A percentile compares a stretch with the other conserved stretches of the same genome.
Conservation (phyloP, 2,888 invertebrate species). For the Leptopilina myrica region DNA sequence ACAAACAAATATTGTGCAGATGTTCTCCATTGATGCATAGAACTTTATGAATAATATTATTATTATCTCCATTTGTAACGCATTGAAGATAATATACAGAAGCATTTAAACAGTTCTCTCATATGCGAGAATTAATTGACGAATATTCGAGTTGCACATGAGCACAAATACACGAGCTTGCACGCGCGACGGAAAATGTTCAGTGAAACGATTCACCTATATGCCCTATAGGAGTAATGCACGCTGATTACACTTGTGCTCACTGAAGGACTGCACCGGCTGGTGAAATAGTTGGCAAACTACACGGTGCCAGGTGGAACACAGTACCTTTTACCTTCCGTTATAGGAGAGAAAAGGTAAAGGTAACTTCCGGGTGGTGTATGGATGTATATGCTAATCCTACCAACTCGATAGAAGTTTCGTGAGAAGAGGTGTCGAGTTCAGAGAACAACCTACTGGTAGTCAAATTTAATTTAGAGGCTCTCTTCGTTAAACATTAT, state of each 20-base stretch:
- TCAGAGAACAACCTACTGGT: constrained; percentile 29
- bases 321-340: constrained; percentile 2
- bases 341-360: not conserved
- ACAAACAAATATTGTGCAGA: too few species aligned
- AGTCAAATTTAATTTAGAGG: constrained; percentile 35
- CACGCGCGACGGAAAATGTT: constrained; percentile 12
- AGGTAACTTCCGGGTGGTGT: constrained; percentile 25
- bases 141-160: constrained; percentile 2
- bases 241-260: constrained; percentile 28
- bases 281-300: constrained; percentile 35
- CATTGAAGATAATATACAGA: too few species aligned
- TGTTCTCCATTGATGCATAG: too few species aligned
- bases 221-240: constrained; percentile 24
- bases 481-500: constrained; percentile 29
- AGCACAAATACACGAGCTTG: too few species aligned
- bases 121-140: constrained; percentile 15
- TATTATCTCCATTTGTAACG: too few species aligned
- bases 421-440: constrained; percentile 29
- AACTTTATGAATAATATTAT: too few species aligned
- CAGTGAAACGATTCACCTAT: constrained; percentile 31
- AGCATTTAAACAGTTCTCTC: not conserved
- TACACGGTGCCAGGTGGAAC: constrained; percentile 42
- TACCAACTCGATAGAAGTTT: constrained; percentile 40
- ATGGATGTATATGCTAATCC: constrained; percentile 42
- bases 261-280: constrained; percentile 30